Evolutionary conservation across 2,113 vertebrate genomes (phyloP), one percentile per base, ranked within the genome.

Genomic region (Electrona antarctica): DNA sequence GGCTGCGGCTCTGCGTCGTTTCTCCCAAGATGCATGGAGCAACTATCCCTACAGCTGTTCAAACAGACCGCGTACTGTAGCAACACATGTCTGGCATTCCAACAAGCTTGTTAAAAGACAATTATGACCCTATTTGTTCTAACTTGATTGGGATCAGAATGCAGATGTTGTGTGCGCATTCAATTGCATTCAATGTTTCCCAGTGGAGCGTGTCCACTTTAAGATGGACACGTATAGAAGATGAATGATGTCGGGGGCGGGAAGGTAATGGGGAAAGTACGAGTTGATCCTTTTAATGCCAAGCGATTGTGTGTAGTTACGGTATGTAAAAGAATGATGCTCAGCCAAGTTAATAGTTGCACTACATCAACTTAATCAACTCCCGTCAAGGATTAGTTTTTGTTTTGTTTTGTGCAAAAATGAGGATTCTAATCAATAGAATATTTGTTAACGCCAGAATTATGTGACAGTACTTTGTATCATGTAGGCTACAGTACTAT

Each of bases 91-190:
- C 85, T 80, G 83, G 85, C 85, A 86, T 82, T 87, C 88, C 91
- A 90, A 91, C 88, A 74, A 84, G 87, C 81, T 90, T 82, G 90
- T 93, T 93, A 93, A 92, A 93, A 92, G 91, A 86, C 88, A 91
- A 93, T 93, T 91, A 93, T 71, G 57, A 57, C 69, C 73, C 46
- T 92, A 90, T 93, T 93, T 92, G 90, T 89, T 89, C 85, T 72
- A 78, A 91, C 79, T 89, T 91, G 89, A 90, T 84, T 86, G 88
- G 86, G 88, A 93, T 90, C 90, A 87, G 77, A 87, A 89, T 87
- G 87, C 87, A 89, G 88, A 91, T 91, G 85, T 85, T 74, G 64
- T 83, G 79, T 83, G 82, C 84, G 73, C 12, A 49, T n/a, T n/a
- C 78, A 74, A 86, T 73, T 80, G 83, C 82, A 77, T 87, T 82